Conservation (phyloP, 2,888 invertebrate species). For the Drosophila lutescens region DNA sequence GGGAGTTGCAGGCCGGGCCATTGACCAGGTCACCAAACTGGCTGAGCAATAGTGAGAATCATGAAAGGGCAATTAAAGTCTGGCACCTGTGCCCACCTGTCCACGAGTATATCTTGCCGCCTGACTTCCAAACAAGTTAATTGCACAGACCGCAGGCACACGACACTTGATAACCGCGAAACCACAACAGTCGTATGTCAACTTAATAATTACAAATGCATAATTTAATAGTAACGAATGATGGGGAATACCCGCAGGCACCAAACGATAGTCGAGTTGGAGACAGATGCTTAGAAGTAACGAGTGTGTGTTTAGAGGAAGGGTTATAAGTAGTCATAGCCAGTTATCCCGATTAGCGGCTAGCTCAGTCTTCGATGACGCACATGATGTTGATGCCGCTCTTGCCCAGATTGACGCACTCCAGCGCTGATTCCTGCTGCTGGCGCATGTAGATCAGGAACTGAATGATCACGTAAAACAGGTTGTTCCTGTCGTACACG, state of each 20-base stretch:
- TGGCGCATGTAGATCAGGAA: constrained; percentile 91
- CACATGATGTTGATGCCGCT: constrained; percentile 94
- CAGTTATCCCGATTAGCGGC: neutral
- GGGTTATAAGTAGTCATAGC: neutral
- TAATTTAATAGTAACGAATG: constrained; percentile 65
- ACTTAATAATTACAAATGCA: constrained; percentile 71
- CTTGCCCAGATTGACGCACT: constrained; percentile 90
- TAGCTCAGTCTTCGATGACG: constrained; percentile 87
- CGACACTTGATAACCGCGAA: constrained; percentile 63
- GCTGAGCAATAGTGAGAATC: constrained; percentile 63
- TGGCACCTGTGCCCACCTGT: constrained; percentile 58
- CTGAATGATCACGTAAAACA: constrained; percentile 93
- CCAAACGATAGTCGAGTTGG: constrained; percentile 6
- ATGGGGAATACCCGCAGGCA: constrained; percentile 9
- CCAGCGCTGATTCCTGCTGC: constrained; percentile 90
- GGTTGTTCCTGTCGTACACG: constrained; percentile 93
- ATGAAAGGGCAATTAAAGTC: constrained; percentile 73
- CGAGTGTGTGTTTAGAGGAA: constrained; percentile 1
- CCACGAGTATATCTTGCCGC: constrained; percentile 14
- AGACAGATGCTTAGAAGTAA: constrained; percentile 23
- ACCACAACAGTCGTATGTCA: constrained; percentile 57
- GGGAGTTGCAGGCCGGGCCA: constrained; percentile 28
- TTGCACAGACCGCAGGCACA: constrained; percentile 66
- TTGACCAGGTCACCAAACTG: constrained; percentile 37
- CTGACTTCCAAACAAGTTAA: constrained; percentile 66